Conservation (phyloP, 2,797 vertebrate genomes). For the Craterocephalus amniculus region DNA sequence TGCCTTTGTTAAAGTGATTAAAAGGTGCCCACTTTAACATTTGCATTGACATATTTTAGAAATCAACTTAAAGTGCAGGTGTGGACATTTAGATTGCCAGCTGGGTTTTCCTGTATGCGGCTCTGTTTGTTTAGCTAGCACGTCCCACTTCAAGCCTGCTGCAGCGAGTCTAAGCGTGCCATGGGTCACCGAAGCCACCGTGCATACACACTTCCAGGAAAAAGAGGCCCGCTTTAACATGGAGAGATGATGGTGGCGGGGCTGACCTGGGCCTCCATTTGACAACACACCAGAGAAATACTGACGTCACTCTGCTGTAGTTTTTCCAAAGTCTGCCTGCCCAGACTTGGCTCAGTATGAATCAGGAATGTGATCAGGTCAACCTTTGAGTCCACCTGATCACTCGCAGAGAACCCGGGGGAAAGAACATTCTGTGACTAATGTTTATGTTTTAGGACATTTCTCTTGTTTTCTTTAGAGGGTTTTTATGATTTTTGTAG, state of each 20-base stretch:
- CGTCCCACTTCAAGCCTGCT: constrained; percentile 51
- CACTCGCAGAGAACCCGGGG: constrained; percentile 31
- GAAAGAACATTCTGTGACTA: constrained; percentile 47
- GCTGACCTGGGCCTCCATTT: constrained; percentile 50
- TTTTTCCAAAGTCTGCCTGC: constrained; percentile 69
- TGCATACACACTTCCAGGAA: constrained; percentile 75
- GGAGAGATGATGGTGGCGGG: constrained; percentile 36
- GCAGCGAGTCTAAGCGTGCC: constrained; percentile 49
- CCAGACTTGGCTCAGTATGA: constrained; percentile 39
- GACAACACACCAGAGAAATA: constrained; percentile 64
- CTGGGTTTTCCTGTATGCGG: constrained; percentile 48
- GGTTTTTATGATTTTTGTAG: constrained; percentile 17
- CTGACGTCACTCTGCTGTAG: constrained; percentile 58
- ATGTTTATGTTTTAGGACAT: constrained; percentile 8
- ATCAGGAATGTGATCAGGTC: constrained; percentile 74
- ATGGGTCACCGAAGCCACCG: constrained; percentile 69
- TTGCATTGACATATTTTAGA: background rate
- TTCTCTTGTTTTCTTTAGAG: constrained; percentile 10
- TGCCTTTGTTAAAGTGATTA: no score
- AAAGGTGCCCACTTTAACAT: no score
- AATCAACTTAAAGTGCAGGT: background rate
- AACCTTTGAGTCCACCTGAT: constrained; percentile 50
- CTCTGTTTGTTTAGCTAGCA: constrained; percentile 70
- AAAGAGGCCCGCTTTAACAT: constrained; percentile 38
- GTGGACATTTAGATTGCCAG: background rate